Evolutionary conservation across 2,888 invertebrate species (phyloP).

Genomic region (Cephus rjabovi): DNA sequence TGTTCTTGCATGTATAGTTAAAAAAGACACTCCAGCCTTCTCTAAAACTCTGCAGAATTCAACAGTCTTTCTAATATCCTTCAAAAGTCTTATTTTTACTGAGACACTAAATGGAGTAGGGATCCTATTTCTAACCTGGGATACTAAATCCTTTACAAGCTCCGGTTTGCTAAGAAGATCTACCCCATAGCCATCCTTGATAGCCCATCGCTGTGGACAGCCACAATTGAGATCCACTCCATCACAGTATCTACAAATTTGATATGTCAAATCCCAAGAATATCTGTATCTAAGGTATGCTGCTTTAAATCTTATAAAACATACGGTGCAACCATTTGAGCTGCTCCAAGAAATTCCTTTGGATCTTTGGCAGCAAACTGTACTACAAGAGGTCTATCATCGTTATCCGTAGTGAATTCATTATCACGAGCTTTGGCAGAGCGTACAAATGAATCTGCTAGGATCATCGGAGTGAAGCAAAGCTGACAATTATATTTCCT

Average conservation of each 20-base stretch:
- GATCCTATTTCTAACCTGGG: conserved; percentile 79
- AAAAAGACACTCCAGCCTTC: conserved; percentile 86
- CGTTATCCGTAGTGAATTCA: conserved; percentile 81
- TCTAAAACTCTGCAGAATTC: conserved; percentile 85
- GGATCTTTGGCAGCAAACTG: conserved; percentile 94
- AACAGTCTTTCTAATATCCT: conserved; percentile 78
- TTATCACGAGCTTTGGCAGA: conserved; percentile 87
- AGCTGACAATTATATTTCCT: conserved; percentile 87
- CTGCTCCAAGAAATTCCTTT: conserved; percentile 85
- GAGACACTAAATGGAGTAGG: conserved; percentile 86
- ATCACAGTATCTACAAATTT: conserved; percentile 76
- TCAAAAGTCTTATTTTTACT: conserved; percentile 88
- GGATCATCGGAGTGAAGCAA: conserved; percentile 96
- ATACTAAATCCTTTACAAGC: conserved; percentile 82
- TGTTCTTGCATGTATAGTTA: conserved; percentile 95
- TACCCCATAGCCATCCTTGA: conserved; percentile 90
- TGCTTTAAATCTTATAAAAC: conserved; percentile 46
- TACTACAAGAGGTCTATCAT: conserved; percentile 87
- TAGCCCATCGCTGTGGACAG: conserved; percentile 96
- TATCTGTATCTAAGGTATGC: neutral
- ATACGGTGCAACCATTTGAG: conserved; percentile 84
- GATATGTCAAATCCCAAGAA: neutral
- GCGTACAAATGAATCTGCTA: conserved; percentile 92
- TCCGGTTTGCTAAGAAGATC: conserved; percentile 86
- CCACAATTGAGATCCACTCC: conserved; percentile 98